Conservation (phyloP, 1,140 invertebrate genomes). For the Psilanteris sp. region DNA sequence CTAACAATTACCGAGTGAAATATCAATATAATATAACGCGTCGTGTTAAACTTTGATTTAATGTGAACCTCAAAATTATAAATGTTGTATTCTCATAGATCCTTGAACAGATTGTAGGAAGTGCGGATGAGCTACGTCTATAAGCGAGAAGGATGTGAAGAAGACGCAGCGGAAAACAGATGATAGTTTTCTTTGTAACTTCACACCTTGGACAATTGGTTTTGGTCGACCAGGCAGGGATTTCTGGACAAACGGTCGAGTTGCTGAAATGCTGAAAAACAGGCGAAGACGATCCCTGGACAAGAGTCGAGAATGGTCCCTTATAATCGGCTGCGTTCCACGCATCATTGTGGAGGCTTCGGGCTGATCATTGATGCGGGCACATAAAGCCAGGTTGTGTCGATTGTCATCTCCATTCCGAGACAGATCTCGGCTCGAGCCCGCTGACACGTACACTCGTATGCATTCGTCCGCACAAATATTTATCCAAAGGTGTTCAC, state of each 20-base stretch:
- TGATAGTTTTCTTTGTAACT: constrained; percentile 74
- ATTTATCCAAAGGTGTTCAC: constrained; percentile 68
- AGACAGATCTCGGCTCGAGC: constrained; percentile 35
- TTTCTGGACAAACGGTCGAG: constrained; percentile 60
- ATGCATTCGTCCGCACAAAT: constrained; percentile 47
- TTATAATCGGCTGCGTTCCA: constrained; percentile 72
- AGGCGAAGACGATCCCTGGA: constrained; percentile 53
- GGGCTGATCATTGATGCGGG: constrained; percentile 46
- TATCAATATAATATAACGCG: too few relatives aligned
- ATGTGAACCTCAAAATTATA: not conserved
- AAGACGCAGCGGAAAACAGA: constrained; percentile 68
- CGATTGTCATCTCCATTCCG: constrained; percentile 69
- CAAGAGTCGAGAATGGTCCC: constrained; percentile 63
- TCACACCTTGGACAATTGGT: constrained; percentile 75
- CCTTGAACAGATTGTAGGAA: constrained; percentile 11
- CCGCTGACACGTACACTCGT: constrained; percentile 32
- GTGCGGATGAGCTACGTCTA: constrained; percentile 15
- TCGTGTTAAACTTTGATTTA: too few relatives aligned
- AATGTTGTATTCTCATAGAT: not conserved
- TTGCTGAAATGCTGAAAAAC: constrained; percentile 59
- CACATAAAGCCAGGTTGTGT: constrained; percentile 62
- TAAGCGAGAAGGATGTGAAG: constrained; percentile 11
- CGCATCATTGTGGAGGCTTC: constrained; percentile 61
- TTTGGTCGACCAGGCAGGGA: constrained; percentile 57
- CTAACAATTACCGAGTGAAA: too few relatives aligned